Conservation (phyloP, 1,140 invertebrate species). For the silkworm (Bombyx mori) region DNA sequence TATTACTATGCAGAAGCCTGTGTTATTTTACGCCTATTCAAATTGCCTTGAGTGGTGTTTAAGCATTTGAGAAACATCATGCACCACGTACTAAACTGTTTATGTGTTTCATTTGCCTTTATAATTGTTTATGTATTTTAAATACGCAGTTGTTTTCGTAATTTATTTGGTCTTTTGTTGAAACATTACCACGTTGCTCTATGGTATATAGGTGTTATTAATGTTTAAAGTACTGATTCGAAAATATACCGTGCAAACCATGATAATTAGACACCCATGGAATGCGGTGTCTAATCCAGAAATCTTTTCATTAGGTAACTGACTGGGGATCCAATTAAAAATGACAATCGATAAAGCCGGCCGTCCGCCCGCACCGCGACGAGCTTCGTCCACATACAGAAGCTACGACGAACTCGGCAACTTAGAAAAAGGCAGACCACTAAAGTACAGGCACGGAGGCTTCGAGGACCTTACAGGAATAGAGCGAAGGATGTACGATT, state of each 20-base stretch:
- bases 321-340: constrained; percentile 29
- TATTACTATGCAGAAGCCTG: constrained; percentile 5
- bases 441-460: constrained; percentile 48
- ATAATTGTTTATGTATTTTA: too few species aligned
- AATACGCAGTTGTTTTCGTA: too few species aligned
- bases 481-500: constrained; percentile 41
- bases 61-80: neutral
- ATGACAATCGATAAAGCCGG: constrained; percentile 62
- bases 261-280: constrained; percentile 24
- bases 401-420: constrained; percentile 67
- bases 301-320: constrained; percentile 52
- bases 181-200: too few species aligned
- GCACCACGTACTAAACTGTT: too few species aligned
- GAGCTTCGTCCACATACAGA: constrained; percentile 68
- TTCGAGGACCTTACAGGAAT: constrained; percentile 54
- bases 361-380: constrained; percentile 48
- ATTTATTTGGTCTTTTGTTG: too few species aligned
- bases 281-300: constrained; percentile 13
- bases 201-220: too few species aligned
- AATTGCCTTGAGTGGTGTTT: constrained; percentile 9
- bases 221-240: too few species aligned
- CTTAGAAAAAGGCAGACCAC: constrained; percentile 43
- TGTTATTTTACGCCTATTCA: constrained; percentile 7
- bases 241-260: constrained; percentile 34
- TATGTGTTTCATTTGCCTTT: too few species aligned